Evolutionary conservation across 2,797 vertebrate species (phyloP).

Genomic region (Pelochelys cantorii): DNA sequence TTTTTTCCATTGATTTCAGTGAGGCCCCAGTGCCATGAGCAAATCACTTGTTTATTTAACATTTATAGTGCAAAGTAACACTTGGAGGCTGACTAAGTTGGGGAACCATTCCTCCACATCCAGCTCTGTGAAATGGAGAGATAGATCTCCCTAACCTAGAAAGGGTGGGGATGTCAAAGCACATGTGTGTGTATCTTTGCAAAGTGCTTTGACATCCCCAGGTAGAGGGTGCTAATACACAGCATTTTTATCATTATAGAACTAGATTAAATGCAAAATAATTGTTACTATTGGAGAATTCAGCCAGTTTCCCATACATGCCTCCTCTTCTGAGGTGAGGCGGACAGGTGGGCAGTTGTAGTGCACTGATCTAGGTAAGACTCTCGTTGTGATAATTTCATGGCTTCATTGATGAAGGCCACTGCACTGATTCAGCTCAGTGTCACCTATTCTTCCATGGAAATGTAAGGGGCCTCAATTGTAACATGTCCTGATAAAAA

Average conservation of each 20-base stretch:
- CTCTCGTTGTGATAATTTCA: not conserved
- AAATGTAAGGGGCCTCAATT: not conserved
- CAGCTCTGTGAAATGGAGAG: not conserved
- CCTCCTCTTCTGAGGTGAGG: fast-evolving
- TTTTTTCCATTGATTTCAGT: not conserved
- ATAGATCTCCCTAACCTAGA: fast-evolving
- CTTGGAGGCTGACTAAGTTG: not conserved
- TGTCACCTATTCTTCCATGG: not conserved
- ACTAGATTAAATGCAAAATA: fast-evolving
- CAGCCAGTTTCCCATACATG: not conserved
- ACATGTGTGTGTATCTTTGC: fast-evolving
- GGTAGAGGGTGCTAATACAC: not conserved
- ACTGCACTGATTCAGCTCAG: not conserved
- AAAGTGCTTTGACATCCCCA: not conserved
- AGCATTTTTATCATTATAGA: not conserved
- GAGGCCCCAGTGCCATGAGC: not conserved
- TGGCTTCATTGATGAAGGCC: fast-evolving
- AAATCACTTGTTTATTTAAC: not conserved
- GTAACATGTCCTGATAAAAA: not conserved
- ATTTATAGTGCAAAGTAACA: not conserved
- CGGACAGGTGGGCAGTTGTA: fast-evolving
- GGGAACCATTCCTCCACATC: not conserved
- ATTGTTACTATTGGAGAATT: not conserved
- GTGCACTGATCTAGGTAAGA: not conserved
- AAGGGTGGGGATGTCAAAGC: not conserved